These are phyloP conservation scores for Patella depressa DNA, from an alignment of 2,888 invertebrate genomes.

Conservation along the genomic window DNA sequence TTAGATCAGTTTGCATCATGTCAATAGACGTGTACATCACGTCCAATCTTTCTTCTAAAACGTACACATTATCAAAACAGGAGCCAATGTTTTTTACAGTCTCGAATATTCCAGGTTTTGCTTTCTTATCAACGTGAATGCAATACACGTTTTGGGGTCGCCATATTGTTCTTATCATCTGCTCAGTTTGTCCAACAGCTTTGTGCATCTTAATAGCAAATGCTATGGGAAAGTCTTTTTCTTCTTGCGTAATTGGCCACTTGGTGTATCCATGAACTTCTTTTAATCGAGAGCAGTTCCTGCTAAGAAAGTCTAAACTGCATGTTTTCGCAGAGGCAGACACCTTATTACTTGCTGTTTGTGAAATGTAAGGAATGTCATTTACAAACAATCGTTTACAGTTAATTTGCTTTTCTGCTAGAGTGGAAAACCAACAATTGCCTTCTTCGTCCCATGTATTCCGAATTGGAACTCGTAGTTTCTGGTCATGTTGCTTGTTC, in stretches of 20 bases:
- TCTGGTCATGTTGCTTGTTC: no score
- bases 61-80: constrained; percentile 49
- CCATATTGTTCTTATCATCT: constrained; percentile 49
- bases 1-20: constrained; percentile 15
- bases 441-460: no score
- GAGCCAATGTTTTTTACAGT: constrained; percentile 25
- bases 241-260: constrained; percentile 11
- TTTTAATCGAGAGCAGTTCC: no score
- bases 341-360: no score
- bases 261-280: not conserved
- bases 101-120: constrained; percentile 18
- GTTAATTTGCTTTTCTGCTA: no score
- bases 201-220: constrained; percentile 40
- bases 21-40: constrained; percentile 28
- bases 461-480: no score
- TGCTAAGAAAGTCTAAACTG: no score
- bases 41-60: constrained; percentile 29
- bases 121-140: constrained; percentile 52
- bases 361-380: no score
- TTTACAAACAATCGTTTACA: no score
- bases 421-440: no score
- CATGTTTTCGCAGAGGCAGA: no score
- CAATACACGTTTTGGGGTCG: constrained; percentile 56
- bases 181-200: constrained; percentile 40
- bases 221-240: constrained; percentile 43